These are phyloP conservation scores for Tethea ocularis DNA, from an alignment of 2,888 invertebrate species.

Conservation along the genomic window DNA sequence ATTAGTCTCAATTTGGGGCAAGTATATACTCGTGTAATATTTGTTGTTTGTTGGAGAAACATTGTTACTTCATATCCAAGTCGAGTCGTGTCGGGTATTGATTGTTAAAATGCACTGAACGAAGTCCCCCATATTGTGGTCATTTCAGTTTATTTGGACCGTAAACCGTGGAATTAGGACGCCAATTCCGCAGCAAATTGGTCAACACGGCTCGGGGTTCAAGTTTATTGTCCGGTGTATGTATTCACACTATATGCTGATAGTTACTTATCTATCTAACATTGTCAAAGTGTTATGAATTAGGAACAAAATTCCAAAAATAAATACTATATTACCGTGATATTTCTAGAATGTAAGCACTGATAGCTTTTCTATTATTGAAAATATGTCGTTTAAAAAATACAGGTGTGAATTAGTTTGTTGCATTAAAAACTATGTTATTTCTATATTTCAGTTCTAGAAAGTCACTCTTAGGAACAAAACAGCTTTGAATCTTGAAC, in stretches of 20 bases:
- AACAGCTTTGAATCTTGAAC: no score
- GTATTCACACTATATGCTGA: slow-evolving; percentile 7
- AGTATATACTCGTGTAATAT: background rate
- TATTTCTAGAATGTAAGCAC: background rate
- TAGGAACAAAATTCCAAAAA: no score
- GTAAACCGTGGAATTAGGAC: slow-evolving; percentile 59
- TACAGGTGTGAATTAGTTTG: no score
- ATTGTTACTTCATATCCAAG: background rate
- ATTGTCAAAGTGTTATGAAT: background rate
- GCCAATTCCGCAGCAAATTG: slow-evolving; percentile 61
- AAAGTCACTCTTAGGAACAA: background rate
- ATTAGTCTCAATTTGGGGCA: background rate
- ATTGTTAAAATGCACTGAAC: slow-evolving; percentile 1
- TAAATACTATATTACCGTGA: background rate
- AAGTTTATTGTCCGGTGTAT: slow-evolving; percentile 25
- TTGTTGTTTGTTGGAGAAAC: background rate
- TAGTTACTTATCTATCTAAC: slow-evolving; percentile 11
- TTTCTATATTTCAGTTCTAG: no score
- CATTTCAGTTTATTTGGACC: slow-evolving; percentile 56
- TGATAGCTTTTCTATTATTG: background rate
- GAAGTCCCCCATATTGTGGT: slow-evolving; percentile 24
- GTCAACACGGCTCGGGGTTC: slow-evolving; percentile 40
- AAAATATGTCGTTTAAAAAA: no score
- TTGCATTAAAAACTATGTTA: no score
- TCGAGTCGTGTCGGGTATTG: background rate